A percentile compares a stretch with the other conserved stretches of the same genome.
These are phyloP conservation scores for Scaptomyza montana DNA, from an alignment of 1,140 invertebrate species.

Conservation along the genomic window DNA sequence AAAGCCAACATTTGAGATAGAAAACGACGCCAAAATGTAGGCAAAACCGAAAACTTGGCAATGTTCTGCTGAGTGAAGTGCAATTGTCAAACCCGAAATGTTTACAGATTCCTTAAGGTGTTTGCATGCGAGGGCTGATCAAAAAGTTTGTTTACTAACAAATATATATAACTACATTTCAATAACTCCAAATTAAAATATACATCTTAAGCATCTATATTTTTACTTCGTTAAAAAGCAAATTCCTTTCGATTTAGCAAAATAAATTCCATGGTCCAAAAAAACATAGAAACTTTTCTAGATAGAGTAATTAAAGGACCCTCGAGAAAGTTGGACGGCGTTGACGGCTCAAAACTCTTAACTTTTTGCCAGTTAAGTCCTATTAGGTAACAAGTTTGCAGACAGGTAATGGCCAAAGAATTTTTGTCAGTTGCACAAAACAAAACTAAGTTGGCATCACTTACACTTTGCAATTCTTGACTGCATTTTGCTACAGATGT, in stretches of 20 bases:
- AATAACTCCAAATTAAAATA: too few species aligned
- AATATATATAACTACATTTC: too few species aligned
- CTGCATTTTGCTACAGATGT: constrained; percentile 8
- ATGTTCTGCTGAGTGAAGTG: constrained; percentile 1
- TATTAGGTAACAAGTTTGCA: constrained; percentile 49
- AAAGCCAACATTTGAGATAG: constrained; percentile 31
- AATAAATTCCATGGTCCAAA: not conserved
- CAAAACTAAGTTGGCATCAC: constrained; percentile 32
- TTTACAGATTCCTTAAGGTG: not conserved
- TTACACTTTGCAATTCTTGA: constrained; percentile 28
- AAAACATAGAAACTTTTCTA: not conserved
- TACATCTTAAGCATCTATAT: too few species aligned
- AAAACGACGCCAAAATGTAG: not conserved
- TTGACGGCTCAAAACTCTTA: constrained; percentile 51
- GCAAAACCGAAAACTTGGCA: constrained; percentile 41
- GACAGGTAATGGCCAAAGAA: constrained; percentile 39
- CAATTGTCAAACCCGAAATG: constrained; percentile 33
- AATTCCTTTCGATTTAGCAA: not conserved
- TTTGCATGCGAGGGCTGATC: constrained; percentile 16
- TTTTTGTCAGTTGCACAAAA: constrained; percentile 7
- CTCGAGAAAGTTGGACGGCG: constrained; percentile 21
- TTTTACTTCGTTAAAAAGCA: not conserved
- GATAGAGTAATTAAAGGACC: constrained; percentile 7
- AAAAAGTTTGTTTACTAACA: not conserved
- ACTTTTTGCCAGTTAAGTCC: constrained; percentile 55